phyloP scores from a whole-genome alignment of 2,797 vertebrate genomes.

The Erethizon dorsatum region DNA sequence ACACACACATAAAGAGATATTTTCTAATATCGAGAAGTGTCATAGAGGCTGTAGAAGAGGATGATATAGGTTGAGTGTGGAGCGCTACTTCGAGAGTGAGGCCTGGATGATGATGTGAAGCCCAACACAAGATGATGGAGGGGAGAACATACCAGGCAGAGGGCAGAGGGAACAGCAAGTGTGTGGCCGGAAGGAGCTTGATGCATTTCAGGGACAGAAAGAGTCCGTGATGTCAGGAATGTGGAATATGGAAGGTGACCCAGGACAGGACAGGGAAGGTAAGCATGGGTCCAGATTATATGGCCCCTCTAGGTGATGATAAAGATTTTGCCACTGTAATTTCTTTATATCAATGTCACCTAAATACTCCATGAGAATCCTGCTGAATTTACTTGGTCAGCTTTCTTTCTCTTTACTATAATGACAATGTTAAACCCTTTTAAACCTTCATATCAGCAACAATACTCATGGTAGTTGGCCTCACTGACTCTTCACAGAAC shows the following conservation, averaged over 20 bases:
- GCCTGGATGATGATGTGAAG: not conserved
- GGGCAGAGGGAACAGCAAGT: not conserved
- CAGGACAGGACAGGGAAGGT: not conserved
- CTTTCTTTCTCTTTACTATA: not conserved
- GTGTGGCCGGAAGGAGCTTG: not conserved
- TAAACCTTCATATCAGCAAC: not conserved
- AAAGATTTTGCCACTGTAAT: not conserved
- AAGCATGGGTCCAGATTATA: not conserved
- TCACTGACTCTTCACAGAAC: not conserved
- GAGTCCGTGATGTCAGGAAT: not conserved
- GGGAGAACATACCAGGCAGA: not conserved
- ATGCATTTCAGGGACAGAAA: not conserved
- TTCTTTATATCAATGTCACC: not conserved
- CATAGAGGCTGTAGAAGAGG: not conserved
- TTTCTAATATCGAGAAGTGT: not conserved
- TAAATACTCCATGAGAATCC: not conserved
- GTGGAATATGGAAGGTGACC: not conserved
- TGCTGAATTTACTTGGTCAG: not conserved
- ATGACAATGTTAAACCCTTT: not conserved
- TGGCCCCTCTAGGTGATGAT: not conserved
- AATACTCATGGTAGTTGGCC: not conserved
- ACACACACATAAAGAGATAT: not conserved
- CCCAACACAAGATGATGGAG: not conserved
- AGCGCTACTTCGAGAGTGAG: not conserved
- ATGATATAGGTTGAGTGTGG: rapidly evolving